Percentiles rank a stretch among this genome's conserved stretches.
Conservation (phyloP, 2,888 invertebrate species). For the Chymomyza procnemis region DNA sequence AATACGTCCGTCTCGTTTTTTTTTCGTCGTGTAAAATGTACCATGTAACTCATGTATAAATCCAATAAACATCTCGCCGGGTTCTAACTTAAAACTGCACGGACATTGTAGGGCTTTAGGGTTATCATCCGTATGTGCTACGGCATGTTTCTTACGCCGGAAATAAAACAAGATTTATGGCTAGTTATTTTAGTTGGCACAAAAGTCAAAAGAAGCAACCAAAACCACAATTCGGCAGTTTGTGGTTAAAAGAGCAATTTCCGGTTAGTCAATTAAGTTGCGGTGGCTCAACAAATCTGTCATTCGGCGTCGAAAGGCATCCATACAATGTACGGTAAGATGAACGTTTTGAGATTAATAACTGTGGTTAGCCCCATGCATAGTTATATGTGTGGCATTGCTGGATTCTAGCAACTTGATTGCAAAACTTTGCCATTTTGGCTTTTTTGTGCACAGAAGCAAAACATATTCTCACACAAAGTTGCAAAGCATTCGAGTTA, state of each 20-base stretch:
- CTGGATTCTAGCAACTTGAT: no score
- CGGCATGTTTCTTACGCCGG: slow-evolving; percentile 1
- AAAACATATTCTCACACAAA: no score
- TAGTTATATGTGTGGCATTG: neutral
- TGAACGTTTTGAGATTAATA: neutral
- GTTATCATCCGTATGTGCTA: neutral
- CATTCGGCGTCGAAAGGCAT: neutral
- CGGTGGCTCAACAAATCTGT: neutral
- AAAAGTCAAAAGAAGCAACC: neutral
- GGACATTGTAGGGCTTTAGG: neutral
- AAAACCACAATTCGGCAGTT: slow-evolving; percentile 34
- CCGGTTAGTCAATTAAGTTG: neutral
- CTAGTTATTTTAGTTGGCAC: slow-evolving; percentile 21
- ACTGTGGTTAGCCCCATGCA: neutral
- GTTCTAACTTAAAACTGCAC: neutral
- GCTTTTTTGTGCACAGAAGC: no score
- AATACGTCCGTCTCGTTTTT: neutral
- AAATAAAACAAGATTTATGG: slow-evolving; percentile 7
- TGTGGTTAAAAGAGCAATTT: neutral
- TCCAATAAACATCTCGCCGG: neutral
- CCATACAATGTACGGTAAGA: neutral
- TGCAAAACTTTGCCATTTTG: no score
- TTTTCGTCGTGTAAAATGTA: neutral
- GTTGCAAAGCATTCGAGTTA: no score
- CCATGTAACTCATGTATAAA: neutral